A percentile compares a stretch with the other conserved stretches of the same genome.
phyloP scores from a whole-genome alignment of 2,113 vertebrate genomes.

The Passer montanus region DNA sequence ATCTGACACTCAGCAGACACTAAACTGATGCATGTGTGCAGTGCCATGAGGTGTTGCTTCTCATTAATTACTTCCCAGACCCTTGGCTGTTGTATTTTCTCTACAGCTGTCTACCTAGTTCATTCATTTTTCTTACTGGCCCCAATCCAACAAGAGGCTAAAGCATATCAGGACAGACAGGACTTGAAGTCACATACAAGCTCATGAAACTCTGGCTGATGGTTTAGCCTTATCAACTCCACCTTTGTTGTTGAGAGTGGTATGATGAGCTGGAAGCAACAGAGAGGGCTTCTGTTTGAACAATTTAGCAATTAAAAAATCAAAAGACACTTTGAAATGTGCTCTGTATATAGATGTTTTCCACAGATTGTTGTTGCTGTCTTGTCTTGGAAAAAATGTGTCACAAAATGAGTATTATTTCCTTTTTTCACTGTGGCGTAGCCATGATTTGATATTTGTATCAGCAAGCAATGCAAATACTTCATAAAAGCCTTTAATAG shows the following conservation, averaged over 20 bases:
- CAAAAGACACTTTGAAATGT: neutral
- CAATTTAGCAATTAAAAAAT: conserved; percentile 19
- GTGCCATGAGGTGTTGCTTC: neutral
- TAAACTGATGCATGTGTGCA: neutral
- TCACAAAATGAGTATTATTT: neutral
- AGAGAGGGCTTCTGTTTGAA: neutral
- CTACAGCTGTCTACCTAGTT: neutral
- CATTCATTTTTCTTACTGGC: neutral
- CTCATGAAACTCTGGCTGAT: neutral
- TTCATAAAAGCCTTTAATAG: conserved; percentile 45
- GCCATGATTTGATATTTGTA: conserved; percentile 47
- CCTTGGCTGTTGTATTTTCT: neutral
- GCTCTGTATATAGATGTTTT: neutral
- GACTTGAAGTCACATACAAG: neutral
- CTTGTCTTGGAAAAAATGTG: neutral
- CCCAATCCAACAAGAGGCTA: neutral
- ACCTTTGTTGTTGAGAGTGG: neutral
- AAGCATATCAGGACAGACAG: neutral
- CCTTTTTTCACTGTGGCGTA: neutral
- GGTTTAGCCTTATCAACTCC: neutral
- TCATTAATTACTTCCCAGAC: neutral
- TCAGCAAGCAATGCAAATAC: conserved; percentile 31
- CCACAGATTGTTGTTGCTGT: neutral
- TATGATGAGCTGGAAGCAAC: neutral
- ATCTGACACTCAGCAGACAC: neutral